Percentiles rank a stretch among this genome's conserved stretches.
These are phyloP conservation scores for Eupeodes luniger DNA, from an alignment of 2,888 invertebrate genomes.

Conservation along the genomic window DNA sequence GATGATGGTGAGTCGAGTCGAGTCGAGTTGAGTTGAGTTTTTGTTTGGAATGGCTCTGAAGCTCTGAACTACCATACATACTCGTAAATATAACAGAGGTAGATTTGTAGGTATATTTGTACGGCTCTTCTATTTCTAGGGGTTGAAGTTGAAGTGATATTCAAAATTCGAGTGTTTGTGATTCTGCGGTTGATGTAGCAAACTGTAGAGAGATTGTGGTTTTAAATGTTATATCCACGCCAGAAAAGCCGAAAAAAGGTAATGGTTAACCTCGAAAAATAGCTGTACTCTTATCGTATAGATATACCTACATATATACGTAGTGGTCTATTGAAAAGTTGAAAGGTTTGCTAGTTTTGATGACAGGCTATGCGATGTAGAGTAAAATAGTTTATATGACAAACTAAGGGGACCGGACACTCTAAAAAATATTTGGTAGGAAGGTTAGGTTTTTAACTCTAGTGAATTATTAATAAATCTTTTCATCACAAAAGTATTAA, in stretches of 20 bases:
- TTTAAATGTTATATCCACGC: conserved; percentile 58
- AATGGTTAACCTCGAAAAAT: conserved; percentile 55
- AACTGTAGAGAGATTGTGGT: conserved; percentile 53
- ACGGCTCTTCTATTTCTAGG: not conserved
- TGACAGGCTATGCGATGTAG: conserved; percentile 10
- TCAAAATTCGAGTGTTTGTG: conserved; percentile 70
- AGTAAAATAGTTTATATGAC: too few species aligned
- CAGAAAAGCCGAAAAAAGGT: conserved; percentile 38
- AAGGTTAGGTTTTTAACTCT: too few species aligned
- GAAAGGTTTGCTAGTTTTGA: conserved; percentile 30
- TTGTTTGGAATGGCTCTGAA: conserved; percentile 21
- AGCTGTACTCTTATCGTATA: conserved; percentile 12
- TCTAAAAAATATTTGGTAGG: too few species aligned
- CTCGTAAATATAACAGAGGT: too few species aligned
- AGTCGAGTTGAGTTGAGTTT: not conserved
- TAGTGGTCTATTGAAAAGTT: conserved; percentile 40
- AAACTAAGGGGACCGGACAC: too few species aligned
- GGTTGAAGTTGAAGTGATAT: conserved; percentile 47
- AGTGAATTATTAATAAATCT: too few species aligned
- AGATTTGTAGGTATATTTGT: not conserved
- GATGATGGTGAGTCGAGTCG: conserved; percentile 1
- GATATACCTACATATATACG: not conserved
- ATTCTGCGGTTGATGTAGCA: conserved; percentile 72
- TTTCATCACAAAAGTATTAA: too few species aligned
- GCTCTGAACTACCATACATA: not conserved